These are phyloP conservation scores for Tiphia femorata DNA, from an alignment of 2,888 invertebrate genomes.

Conservation along the genomic window DNA sequence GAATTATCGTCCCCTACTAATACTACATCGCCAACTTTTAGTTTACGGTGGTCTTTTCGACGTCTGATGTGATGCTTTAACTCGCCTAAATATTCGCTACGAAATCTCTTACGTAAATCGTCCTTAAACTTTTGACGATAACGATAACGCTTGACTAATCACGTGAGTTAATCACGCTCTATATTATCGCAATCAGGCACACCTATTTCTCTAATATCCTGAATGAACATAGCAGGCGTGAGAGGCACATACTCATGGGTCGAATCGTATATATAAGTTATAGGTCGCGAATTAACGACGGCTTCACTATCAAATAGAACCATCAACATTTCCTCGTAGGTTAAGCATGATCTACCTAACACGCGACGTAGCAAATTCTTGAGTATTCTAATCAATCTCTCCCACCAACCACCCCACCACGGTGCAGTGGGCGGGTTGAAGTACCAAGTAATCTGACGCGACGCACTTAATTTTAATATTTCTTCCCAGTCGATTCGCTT, in stretches of 20 bases:
- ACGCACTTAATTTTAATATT: slow-evolving; percentile 29
- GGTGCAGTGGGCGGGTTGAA: slow-evolving; percentile 64
- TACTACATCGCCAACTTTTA: slow-evolving; percentile 31
- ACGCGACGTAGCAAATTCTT: slow-evolving; percentile 59
- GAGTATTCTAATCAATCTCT: slow-evolving; percentile 60
- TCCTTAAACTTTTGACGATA: slow-evolving; percentile 8
- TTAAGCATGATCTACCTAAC: slow-evolving; percentile 55
- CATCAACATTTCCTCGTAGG: slow-evolving; percentile 50
- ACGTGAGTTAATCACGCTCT: not conserved
- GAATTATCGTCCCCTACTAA: slow-evolving; percentile 30
- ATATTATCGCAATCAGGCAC: slow-evolving; percentile 3
- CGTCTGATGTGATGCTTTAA: not conserved
- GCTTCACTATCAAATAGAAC: slow-evolving; percentile 55
- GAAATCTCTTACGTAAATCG: slow-evolving; percentile 1
- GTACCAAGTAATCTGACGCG: slow-evolving; percentile 43
- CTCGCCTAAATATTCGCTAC: slow-evolving; percentile 10
- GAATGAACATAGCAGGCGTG: slow-evolving; percentile 7
- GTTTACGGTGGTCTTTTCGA: not conserved
- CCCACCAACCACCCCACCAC: slow-evolving; percentile 67
- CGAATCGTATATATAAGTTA: slow-evolving; percentile 43
- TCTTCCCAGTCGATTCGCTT: slow-evolving; percentile 45
- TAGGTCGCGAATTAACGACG: slow-evolving; percentile 57
- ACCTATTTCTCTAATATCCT: slow-evolving; percentile 10
- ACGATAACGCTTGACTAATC: not conserved
- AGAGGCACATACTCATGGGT: slow-evolving; percentile 1